Evolutionary conservation across 2,888 invertebrate species (phyloP).

Genomic region (Amitus sp.): DNA sequence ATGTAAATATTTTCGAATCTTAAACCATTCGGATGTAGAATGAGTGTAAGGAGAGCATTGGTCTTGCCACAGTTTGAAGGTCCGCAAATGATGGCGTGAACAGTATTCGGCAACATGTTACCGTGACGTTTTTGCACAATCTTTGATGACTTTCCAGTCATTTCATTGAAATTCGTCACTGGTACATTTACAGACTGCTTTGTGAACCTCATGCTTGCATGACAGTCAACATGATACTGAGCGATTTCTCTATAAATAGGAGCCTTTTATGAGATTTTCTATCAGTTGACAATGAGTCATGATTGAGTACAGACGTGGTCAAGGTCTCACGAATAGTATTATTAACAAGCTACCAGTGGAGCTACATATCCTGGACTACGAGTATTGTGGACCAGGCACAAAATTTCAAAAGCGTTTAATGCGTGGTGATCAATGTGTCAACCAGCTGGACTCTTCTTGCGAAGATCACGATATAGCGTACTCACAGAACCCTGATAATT

Average conservation of each 20-base stretch:
- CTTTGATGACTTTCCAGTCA: too few relatives aligned
- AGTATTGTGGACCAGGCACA: constrained; percentile 48
- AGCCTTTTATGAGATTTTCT: not conserved
- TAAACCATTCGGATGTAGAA: constrained; percentile 53
- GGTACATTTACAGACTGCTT: constrained; percentile 11
- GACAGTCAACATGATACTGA: not conserved
- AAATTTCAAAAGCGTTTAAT: constrained; percentile 22
- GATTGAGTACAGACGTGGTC: constrained; percentile 1
- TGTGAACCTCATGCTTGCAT: constrained; percentile 7
- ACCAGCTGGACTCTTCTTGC: constrained; percentile 41
- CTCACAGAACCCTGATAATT: constrained; percentile 19
- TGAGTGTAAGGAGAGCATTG: constrained; percentile 51
- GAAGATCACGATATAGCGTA: constrained; percentile 37
- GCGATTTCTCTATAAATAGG: not conserved
- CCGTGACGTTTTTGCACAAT: constrained; percentile 37
- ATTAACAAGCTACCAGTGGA: constrained; percentile 35
- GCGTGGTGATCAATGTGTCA: constrained; percentile 41
- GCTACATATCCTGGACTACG: constrained; percentile 43
- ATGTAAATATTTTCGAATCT: constrained; percentile 59
- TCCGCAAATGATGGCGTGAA: constrained; percentile 49
- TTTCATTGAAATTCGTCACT: constrained; percentile 22
- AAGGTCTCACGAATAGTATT: constrained; percentile 15
- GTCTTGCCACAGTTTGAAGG: constrained; percentile 59
- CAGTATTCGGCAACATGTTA: constrained; percentile 27
- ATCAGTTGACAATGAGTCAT: not conserved